Conservation (phyloP, 2,797 vertebrate species). For the Hyperoplus immaculatus region DNA sequence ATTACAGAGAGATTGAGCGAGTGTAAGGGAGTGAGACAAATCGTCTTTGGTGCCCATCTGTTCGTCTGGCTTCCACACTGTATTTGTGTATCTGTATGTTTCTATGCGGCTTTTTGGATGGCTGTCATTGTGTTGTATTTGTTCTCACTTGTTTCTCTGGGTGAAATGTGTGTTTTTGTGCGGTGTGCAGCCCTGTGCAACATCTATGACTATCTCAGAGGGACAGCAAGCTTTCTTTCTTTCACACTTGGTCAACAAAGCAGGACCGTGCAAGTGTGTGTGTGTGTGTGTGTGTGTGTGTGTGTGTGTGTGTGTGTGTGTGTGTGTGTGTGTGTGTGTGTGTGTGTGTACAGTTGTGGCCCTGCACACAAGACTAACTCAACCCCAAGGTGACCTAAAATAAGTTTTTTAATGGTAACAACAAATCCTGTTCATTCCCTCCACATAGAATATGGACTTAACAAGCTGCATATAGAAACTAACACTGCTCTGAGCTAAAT, state of each 20-base stretch:
- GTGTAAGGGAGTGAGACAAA: constrained; percentile 7
- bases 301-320: constrained; percentile 5
- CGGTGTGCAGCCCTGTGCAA: constrained; percentile 60
- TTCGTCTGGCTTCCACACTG: constrained; percentile 16
- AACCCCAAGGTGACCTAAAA: constrained; percentile 38
- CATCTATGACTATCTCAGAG: constrained; percentile 72
- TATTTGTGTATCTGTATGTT: constrained; percentile 12
- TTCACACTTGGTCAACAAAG: constrained; percentile 61
- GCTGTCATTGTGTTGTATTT: constrained; percentile 20
- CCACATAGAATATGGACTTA: constrained; percentile 17
- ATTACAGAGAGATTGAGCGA: constrained; percentile 43
- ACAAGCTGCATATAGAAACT: not conserved
- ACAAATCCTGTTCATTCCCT: constrained; percentile 41
- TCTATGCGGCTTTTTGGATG: constrained; percentile 11
- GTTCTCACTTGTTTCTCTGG: constrained; percentile 35
- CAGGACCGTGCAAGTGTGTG: constrained; percentile 28
- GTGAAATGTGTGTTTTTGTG: constrained; percentile 37
- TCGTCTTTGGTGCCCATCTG: constrained; percentile 40
- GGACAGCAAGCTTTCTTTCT: constrained; percentile 62
- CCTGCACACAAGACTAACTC: constrained; percentile 13
- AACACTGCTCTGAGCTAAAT: constrained; percentile 10
- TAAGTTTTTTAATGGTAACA: constrained; percentile 46
- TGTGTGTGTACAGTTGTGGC: constrained; percentile 17
- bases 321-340: constrained; percentile 17
- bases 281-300: constrained; percentile 13